Percentiles rank a stretch among this genome's conserved stretches.
Evolutionary conservation across 2,113 vertebrate species (phyloP).

Genomic region (Lepus europaeus): DNA sequence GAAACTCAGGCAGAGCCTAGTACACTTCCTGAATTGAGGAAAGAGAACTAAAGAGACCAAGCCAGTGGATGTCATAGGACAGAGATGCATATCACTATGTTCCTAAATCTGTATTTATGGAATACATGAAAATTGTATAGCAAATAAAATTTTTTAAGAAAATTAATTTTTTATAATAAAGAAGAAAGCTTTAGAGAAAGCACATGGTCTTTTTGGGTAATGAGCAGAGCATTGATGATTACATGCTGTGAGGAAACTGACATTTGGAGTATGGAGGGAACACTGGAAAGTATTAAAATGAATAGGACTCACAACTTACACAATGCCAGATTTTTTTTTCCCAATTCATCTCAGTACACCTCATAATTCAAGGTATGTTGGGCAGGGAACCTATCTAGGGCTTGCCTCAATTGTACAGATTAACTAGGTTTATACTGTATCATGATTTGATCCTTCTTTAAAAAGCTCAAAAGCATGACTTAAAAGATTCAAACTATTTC

Average conservation of each 20-base stretch:
- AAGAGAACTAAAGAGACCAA: neutral
- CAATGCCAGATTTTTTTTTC: neutral
- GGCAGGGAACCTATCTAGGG: neutral
- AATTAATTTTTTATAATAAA: too few species aligned
- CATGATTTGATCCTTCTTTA: neutral
- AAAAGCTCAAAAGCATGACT: constrained; percentile 7
- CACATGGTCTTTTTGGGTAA: neutral
- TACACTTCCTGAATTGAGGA: neutral
- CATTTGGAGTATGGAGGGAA: neutral
- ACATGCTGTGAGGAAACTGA: neutral
- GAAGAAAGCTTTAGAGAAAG: neutral
- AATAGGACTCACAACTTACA: neutral
- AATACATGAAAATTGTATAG: too few species aligned
- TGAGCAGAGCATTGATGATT: neutral
- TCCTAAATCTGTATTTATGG: too few species aligned
- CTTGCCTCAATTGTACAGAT: neutral
- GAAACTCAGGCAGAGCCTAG: neutral
- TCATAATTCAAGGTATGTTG: neutral
- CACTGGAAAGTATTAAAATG: neutral
- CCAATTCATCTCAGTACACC: neutral
- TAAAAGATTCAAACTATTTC: neutral
- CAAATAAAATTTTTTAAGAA: too few species aligned
- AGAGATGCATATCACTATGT: neutral
- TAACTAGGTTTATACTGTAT: neutral
- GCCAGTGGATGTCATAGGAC: neutral